phyloP scores from a whole-genome alignment of 2,888 invertebrate genomes.

The Drosophila kambysellisi region DNA sequence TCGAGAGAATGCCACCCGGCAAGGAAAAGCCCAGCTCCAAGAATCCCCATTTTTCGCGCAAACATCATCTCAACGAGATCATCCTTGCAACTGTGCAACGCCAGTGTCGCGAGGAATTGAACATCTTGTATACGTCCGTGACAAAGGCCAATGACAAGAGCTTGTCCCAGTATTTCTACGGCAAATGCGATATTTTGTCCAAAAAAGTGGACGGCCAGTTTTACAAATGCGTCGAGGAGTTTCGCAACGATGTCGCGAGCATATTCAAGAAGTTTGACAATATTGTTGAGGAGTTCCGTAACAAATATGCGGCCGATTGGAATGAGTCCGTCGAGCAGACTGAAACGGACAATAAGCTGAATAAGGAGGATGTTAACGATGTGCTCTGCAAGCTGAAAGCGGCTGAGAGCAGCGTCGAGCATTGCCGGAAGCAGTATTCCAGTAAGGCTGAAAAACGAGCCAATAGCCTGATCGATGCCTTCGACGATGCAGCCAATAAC shows the following conservation, averaged over 20 bases:
- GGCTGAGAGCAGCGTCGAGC: slow-evolving; percentile 17
- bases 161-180: slow-evolving; percentile 29
- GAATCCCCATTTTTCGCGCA: slow-evolving; percentile 23
- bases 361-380: not conserved
- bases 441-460: not conserved
- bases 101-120: slow-evolving; percentile 30
- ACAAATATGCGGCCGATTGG: not conserved
- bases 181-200: slow-evolving; percentile 17
- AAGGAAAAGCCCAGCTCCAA: slow-evolving; percentile 46
- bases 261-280: slow-evolving; percentile 36
- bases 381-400: not conserved
- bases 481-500: not conserved
- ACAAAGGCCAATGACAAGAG: slow-evolving; percentile 10
- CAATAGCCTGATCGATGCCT: slow-evolving; percentile 3
- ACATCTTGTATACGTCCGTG: slow-evolving; percentile 12
- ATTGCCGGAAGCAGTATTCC: not conserved
- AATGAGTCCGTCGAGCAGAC: not conserved
- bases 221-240: slow-evolving; percentile 41
- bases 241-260: slow-evolving; percentile 27
- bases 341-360: not conserved
- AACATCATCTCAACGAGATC: slow-evolving; percentile 14
- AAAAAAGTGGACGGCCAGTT: slow-evolving; percentile 20
- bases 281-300: slow-evolving; percentile 1
- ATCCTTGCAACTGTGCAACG: slow-evolving; percentile 15
- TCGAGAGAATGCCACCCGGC: slow-evolving; percentile 42